A percentile compares a stretch with the other conserved stretches of the same genome.
Conservation (phyloP, 2,888 invertebrate species). For the Mantis religiosa region DNA sequence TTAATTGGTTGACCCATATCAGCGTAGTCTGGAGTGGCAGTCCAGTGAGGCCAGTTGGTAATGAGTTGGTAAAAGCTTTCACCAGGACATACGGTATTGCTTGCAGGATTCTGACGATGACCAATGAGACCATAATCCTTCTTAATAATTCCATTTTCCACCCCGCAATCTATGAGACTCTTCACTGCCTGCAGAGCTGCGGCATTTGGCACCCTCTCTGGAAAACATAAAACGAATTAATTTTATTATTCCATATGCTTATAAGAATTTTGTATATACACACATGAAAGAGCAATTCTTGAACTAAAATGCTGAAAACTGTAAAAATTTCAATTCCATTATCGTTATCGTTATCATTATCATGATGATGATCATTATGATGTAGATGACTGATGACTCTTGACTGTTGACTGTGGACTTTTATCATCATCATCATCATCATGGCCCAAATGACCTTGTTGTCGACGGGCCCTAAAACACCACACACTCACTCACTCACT, state of each 20-base stretch:
- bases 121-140: slow-evolving; percentile 51
- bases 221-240: slow-evolving; percentile 16
- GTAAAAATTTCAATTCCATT: no score
- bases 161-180: slow-evolving; percentile 50
- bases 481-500: no score
- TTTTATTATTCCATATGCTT: background rate
- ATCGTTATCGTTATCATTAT: no score
- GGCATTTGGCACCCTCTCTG: slow-evolving; percentile 47
- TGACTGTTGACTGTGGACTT: no score
- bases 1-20: background rate
- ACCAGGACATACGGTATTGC: slow-evolving; percentile 44
- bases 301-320: no score
- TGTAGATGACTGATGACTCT: no score
- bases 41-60: slow-evolving; percentile 42
- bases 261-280: no score
- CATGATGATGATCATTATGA: no score
- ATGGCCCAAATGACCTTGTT: no score
- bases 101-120: slow-evolving; percentile 44
- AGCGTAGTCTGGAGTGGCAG: slow-evolving; percentile 13
- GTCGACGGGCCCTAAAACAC: no score
- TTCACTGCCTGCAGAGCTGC: slow-evolving; percentile 48
- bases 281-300: no score
- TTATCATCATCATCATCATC: no score
- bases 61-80: slow-evolving; percentile 41
- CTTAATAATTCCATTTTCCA: slow-evolving; percentile 45